A percentile compares a stretch with the other conserved stretches of the same genome.
phyloP scores from a whole-genome alignment of 2,113 vertebrate genomes.

The Pituophis catenifer region DNA sequence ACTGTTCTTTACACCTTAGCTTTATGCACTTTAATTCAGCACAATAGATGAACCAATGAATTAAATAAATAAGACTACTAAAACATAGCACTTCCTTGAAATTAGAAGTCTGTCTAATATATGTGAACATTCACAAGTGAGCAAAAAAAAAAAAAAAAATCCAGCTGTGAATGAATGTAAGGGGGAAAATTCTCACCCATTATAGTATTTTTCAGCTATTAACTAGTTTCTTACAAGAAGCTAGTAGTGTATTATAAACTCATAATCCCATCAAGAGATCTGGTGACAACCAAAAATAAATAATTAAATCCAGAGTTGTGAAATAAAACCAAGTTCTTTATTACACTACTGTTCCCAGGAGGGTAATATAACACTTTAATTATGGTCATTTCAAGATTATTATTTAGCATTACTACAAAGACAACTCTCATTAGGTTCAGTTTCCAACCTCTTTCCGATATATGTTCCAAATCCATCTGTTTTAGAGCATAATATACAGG shows the following conservation, averaged over 20 bases:
- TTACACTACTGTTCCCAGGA: constrained; percentile 44
- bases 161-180: neutral
- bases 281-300: constrained; percentile 2
- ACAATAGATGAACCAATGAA: neutral
- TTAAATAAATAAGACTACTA: neutral
- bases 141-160: constrained; percentile 13
- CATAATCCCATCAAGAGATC: constrained; percentile 33
- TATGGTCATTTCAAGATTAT: constrained; percentile 51
- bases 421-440: constrained; percentile 61
- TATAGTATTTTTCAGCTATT: neutral
- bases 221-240: constrained; percentile 5
- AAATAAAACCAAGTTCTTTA: constrained; percentile 44
- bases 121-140: neutral
- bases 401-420: constrained; percentile 60
- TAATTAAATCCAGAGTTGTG: constrained; percentile 15
- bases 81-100: neutral
- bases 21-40: neutral
- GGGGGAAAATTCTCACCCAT: constrained; percentile 16
- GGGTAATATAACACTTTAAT: constrained; percentile 44
- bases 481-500: constrained; percentile 39
- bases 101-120: neutral
- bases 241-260: constrained; percentile 8
- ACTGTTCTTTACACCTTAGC: neutral
- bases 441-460: constrained; percentile 46
- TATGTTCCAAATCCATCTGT: constrained; percentile 54